phyloP scores from a whole-genome alignment of 2,113 vertebrate genomes.

The Erythrocercus mccallii region DNA sequence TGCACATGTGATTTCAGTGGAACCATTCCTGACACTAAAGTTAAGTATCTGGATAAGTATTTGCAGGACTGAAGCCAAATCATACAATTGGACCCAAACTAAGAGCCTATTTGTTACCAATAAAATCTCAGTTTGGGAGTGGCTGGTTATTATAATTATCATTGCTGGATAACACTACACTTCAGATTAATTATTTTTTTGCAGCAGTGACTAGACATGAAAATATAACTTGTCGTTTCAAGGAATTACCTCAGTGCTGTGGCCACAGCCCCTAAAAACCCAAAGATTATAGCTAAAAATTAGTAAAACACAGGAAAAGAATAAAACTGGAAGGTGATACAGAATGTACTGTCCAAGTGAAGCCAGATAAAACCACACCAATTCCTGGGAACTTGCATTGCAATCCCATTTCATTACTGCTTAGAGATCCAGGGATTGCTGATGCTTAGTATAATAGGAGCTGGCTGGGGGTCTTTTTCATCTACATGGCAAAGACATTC shows the following conservation, averaged over 20 bases:
- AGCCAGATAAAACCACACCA: not conserved
- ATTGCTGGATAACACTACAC: not conserved
- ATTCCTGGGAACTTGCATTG: not conserved
- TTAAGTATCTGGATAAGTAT: conserved; percentile 25
- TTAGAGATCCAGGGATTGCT: not conserved
- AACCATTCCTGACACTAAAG: conserved; percentile 24
- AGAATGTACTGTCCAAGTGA: not conserved
- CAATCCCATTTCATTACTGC: not conserved
- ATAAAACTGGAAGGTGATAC: not conserved
- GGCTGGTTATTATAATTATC: not conserved
- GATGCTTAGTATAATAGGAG: not conserved
- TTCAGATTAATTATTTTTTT: not conserved
- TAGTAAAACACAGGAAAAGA: not conserved
- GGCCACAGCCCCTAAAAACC: not conserved
- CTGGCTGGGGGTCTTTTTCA: not conserved
- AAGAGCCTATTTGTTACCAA: conserved; percentile 33
- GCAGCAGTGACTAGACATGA: not conserved
- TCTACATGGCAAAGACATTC: not conserved
- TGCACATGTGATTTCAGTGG: conserved; percentile 1
- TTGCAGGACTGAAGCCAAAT: conserved; percentile 50
- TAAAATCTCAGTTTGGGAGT: not conserved
- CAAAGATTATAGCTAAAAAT: not conserved
- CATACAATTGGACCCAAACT: not conserved
- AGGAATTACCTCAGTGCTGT: not conserved
- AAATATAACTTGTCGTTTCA: not conserved